Evolutionary conservation across 2,797 vertebrate genomes (phyloP), one percentile per base, ranked within the genome.

Genomic region (Aselliscus stoliczkanus): DNA sequence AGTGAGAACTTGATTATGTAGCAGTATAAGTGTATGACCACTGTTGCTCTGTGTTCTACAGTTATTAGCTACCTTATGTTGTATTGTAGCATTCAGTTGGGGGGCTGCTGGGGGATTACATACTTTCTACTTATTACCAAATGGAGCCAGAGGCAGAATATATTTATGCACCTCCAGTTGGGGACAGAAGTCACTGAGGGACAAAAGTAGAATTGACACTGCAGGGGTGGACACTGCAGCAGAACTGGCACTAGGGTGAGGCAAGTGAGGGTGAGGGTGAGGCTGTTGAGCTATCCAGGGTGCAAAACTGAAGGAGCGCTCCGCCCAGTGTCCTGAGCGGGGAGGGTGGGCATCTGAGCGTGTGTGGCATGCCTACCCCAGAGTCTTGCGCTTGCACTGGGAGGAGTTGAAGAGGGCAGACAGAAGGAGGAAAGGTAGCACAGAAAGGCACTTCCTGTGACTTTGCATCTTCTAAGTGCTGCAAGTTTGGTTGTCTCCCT

Each of bases 271-370:
- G 15, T 34, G 50, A 73, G 23, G 37, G 25, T 0, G 34, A 58
- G n/a, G 2, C 4, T 20, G 10, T 25, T 0, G 56, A 60, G n/a
- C 1, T 4, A 23, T 12, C 21, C 25, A 7, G 34, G 25, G 5
- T n/a, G 25, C 11, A 5, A 9, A 39, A 58, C 4, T 12, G 21
- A 65, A 70, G 54, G 18, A 56, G 76, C 12, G 29, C 4, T 37
- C 2, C 29, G 47, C 34, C 50, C 18, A 34, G 39, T 15, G 18
- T 75, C 23, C 60, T 81, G 7, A 14, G 3, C 18, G 11, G n/a
- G 27, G 4, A 85, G 5, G 7, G 25, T 23, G 4, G 18, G 15
- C 7, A 1, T 11, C 47, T 54, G 2, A 34, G 23, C 52, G 2
- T 12, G 20, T 58, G 18, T 23, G 13, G 17, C 31, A 29, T 42